Base-by-base conservation (phyloP, 2,888 invertebrate genomes). In the Drosophila anomalata region DNA sequence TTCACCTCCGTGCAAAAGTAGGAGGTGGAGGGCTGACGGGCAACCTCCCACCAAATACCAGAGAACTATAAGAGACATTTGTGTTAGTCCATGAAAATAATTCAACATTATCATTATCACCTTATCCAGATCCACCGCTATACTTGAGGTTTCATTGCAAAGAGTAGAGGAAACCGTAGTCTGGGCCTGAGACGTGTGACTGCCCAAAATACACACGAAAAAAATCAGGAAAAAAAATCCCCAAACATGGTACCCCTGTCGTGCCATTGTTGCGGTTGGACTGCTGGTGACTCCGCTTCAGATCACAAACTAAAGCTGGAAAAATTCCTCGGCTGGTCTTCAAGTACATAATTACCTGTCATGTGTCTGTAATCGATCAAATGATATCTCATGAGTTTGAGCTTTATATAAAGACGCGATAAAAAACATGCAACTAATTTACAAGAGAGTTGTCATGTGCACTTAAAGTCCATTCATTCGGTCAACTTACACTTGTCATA, bases 1-100 rank as follows among this genome's bases (percentile, higher is more conserved):
- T 77, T 77, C 9, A 85, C 54, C 14, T 60, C 2, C 0, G 85
- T 84, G 58, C 89, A 89, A 20, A 82, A 76, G 42, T 69, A 62
- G 0, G 26, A 22, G 0, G 72, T 77, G 3, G 74, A 61, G 0
- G 89, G 89, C 39, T 78, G 69, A 6, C 88, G 84, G 1, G 76
- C 77, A 14, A 88, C 76, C 58, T 88, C 88, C 81, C 82, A 88
- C 89, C 89, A 88, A 47, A 59, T 63, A 36, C 87, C 87, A 12
- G 84, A 55, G 3, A 88, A 62, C 87, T 87, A 26, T 6, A 2
- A 9, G 2, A 3, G 5, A 1, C 17, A 22, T 20, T 3, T 12
- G 8, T 12, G 4, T 31, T 26, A 20, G 6, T 12, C 8, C 1
- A 7, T 3, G 8, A 1, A 3, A 5, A 41, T 5, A 14, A 5